A percentile compares a stretch with the other conserved stretches of the same genome.
phyloP scores from a whole-genome alignment of 1,140 invertebrate species.

The Cydia amplana region DNA sequence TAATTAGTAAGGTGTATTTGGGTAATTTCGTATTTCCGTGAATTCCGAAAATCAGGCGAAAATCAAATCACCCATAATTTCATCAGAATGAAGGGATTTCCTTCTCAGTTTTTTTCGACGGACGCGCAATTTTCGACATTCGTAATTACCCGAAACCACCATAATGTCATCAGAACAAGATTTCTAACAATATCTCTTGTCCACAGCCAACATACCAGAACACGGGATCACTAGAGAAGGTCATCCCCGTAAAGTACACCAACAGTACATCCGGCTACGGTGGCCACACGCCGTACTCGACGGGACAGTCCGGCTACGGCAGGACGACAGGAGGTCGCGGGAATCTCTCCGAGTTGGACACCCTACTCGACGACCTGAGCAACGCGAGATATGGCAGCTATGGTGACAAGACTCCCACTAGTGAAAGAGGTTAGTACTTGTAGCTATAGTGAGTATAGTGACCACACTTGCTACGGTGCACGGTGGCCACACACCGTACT shows the following conservation, averaged over 20 bases:
- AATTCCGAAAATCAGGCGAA: too few species aligned
- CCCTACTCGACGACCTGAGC: constrained; percentile 94
- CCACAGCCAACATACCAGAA: constrained; percentile 76
- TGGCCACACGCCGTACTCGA: constrained; percentile 43
- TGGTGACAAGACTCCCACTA: constrained; percentile 60
- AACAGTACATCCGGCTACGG: constrained; percentile 51
- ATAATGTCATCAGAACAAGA: background rate
- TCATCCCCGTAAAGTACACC: constrained; percentile 63
- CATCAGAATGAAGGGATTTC: too few species aligned
- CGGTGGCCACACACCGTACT: constrained; percentile 41
- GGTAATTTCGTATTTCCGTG: too few species aligned
- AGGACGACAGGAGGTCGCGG: constrained; percentile 65
- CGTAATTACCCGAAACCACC: too few species aligned
- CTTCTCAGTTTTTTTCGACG: too few species aligned
- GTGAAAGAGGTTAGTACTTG: constrained; percentile 58
- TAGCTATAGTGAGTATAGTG: too few species aligned
- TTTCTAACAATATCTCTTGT: constrained; percentile 42
- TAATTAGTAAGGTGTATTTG: too few species aligned
- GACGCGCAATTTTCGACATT: too few species aligned
- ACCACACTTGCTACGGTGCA: constrained; percentile 19
- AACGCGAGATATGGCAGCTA: constrained; percentile 86
- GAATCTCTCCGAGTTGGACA: constrained; percentile 95
- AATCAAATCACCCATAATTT: too few species aligned
- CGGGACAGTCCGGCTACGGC: constrained; percentile 60
- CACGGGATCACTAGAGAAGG: constrained; percentile 63